Conservation (phyloP, 1,140 invertebrate genomes). For the Ridgeia piscesae region DNA sequence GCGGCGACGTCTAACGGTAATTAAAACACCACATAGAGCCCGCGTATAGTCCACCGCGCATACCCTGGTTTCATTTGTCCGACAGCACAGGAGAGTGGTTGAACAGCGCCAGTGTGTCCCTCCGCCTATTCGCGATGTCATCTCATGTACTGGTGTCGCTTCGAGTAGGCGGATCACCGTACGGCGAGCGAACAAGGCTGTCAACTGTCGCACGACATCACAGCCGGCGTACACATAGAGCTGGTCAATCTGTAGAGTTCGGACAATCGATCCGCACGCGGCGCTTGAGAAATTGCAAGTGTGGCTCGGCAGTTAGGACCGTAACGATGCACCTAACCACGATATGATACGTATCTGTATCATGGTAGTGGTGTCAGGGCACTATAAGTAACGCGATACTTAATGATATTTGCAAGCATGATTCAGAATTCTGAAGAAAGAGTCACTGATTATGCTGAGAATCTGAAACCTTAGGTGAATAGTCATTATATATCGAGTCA, state of each 20-base stretch:
- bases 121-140: neutral
- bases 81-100: neutral
- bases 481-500: too few species aligned
- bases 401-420: too few species aligned
- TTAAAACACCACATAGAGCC: neutral
- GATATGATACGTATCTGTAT: too few species aligned
- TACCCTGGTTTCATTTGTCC: neutral
- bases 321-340: too few species aligned
- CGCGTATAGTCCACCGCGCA: neutral
- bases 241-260: neutral
- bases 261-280: neutral
- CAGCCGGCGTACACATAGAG: neutral
- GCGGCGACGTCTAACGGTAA: neutral
- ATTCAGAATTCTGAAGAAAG: too few species aligned
- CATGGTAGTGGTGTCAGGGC: too few species aligned
- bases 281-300: neutral
- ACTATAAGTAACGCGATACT: too few species aligned
- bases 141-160: neutral
- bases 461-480: too few species aligned
- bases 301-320: too few species aligned
- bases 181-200: neutral
- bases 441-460: too few species aligned
- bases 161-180: neutral
- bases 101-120: neutral
- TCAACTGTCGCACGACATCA: neutral